Conservation (phyloP, 2,113 vertebrate species). For the Gila orcuttii region DNA sequence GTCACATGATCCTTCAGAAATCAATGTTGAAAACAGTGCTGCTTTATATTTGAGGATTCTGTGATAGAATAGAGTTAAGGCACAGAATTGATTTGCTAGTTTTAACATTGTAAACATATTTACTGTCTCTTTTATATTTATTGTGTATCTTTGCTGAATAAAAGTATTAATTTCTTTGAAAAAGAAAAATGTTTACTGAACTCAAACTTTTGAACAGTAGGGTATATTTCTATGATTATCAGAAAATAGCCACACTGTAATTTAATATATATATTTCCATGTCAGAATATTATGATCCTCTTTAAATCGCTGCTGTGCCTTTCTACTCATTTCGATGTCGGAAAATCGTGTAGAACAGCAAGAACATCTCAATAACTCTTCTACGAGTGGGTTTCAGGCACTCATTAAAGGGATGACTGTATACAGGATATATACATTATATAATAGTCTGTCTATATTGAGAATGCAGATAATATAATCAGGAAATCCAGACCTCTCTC, state of each 20-base stretch:
- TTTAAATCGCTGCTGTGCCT: not conserved
- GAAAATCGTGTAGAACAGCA: conserved; percentile 18
- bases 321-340: conserved; percentile 2
- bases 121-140: not conserved
- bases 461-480: conserved; percentile 22
- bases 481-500: conserved; percentile 86
- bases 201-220: not conserved
- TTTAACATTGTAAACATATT: not conserved
- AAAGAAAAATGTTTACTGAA: no score
- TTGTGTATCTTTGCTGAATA: no score
- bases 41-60: not conserved
- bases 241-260: not conserved
- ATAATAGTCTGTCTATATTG: not conserved
- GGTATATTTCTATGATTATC: not conserved
- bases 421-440: not conserved
- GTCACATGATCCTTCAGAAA: not conserved
- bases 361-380: not conserved
- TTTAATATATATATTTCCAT: not conserved
- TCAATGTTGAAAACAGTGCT: not conserved
- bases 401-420: not conserved
- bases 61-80: not conserved
- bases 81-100: not conserved
- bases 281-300: not conserved
- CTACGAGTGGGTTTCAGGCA: not conserved
- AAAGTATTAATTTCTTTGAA: no score